Evolutionary conservation across 2,888 invertebrate species (phyloP).

Genomic region (Osmoderma eremita): DNA sequence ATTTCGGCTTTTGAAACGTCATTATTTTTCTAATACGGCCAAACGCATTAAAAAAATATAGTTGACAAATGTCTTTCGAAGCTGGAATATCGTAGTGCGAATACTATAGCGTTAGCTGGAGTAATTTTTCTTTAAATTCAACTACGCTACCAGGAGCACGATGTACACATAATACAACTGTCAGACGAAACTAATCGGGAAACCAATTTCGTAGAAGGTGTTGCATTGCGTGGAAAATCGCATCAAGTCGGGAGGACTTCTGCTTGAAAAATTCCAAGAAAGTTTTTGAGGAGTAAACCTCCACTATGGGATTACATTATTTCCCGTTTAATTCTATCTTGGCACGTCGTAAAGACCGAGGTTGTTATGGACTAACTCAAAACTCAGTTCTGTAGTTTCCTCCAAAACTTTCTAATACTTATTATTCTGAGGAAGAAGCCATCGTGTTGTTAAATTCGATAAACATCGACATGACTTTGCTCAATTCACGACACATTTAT

Average conservation of each 20-base stretch:
- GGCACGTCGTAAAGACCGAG: neutral
- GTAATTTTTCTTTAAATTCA: no score
- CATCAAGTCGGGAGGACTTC: constrained; percentile 30
- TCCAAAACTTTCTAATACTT: neutral
- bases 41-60: no score
- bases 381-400: constrained; percentile 3
- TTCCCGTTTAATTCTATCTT: constrained; percentile 28
- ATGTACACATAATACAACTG: no score
- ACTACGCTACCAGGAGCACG: no score
- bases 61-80: no score
- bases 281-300: constrained; percentile 21
- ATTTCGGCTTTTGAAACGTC: no score
- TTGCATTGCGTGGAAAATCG: constrained; percentile 38
- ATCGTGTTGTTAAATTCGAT: neutral
- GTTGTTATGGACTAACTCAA: constrained; percentile 7
- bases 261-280: constrained; percentile 37
- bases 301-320: constrained; percentile 22
- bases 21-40: no score
- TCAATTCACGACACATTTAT: no score
- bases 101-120: no score
- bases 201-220: constrained; percentile 31
- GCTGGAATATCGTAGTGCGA: no score
- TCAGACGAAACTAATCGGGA: constrained; percentile 35
- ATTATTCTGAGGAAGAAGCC: neutral
- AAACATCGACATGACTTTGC: no score